Evolutionary conservation across 2,113 vertebrate genomes (phyloP).

Genomic region (Hystrix brachyura): DNA sequence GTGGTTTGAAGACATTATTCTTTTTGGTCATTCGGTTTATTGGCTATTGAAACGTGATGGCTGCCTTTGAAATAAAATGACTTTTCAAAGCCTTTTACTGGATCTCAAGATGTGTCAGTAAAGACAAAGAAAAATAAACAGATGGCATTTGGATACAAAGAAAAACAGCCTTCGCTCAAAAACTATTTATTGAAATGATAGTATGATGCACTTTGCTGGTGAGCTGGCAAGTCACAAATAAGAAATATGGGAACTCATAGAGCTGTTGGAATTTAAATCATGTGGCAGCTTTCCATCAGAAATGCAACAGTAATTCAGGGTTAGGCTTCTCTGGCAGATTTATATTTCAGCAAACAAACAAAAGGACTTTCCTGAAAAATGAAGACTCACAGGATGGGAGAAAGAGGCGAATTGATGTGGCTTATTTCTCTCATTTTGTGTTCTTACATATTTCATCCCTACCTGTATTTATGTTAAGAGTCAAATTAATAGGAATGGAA

Average conservation of each 20-base stretch:
- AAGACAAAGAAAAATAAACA: conserved; percentile 58
- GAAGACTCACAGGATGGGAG: neutral
- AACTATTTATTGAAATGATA: conserved; percentile 79
- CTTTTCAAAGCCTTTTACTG: conserved; percentile 60
- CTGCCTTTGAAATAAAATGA: conserved; percentile 67
- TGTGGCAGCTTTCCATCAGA: conserved; percentile 72
- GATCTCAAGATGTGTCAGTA: conserved; percentile 40
- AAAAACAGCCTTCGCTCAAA: conserved; percentile 70
- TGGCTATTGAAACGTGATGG: conserved; percentile 49
- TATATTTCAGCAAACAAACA: conserved; percentile 68
- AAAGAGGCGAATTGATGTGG: neutral
- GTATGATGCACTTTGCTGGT: neutral
- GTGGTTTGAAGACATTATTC: neutral
- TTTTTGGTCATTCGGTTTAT: conserved; percentile 40
- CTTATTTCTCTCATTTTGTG: neutral
- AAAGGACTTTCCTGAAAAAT: conserved; percentile 52
- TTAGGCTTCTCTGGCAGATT: conserved; percentile 48
- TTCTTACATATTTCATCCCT: neutral
- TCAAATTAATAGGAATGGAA: conserved; percentile 3
- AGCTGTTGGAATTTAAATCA: conserved; percentile 71
- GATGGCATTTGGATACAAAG: conserved; percentile 61
- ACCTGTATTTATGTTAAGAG: neutral
- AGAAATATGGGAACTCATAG: conserved; percentile 59
- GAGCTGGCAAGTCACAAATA: conserved; percentile 64
- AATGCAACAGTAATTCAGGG: conserved; percentile 74